phyloP scores from a whole-genome alignment of 2,113 vertebrate species.

The Ctenodactylus gundi region DNA sequence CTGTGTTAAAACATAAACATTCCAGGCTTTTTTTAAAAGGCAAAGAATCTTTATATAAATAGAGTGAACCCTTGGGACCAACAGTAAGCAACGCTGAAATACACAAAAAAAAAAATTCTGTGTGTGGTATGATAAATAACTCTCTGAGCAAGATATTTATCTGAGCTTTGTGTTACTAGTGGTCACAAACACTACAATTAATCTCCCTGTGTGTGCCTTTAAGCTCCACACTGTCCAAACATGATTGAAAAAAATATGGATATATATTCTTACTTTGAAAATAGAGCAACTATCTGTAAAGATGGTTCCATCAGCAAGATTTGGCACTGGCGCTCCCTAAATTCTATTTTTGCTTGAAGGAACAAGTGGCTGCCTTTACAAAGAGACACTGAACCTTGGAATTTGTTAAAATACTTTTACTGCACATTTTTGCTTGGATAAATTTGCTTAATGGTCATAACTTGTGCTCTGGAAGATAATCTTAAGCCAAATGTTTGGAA shows the following conservation, averaged over 20 bases:
- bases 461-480: conserved; percentile 35
- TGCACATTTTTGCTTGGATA: conserved; percentile 47
- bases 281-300: conserved; percentile 66
- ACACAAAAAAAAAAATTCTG: conserved; percentile 45
- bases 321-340: conserved; percentile 15
- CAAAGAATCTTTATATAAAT: conserved; percentile 66
- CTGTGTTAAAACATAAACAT: conserved; percentile 67
- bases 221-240: conserved; percentile 61
- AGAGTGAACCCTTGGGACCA: conserved; percentile 37
- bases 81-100: conserved; percentile 34
- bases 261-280: conserved; percentile 68
- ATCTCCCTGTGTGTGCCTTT: conserved; percentile 49
- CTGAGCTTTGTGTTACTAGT: conserved; percentile 17
- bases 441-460: conserved; percentile 58
- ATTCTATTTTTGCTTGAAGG: conserved; percentile 66
- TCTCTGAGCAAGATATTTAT: conserved; percentile 51
- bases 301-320: conserved; percentile 50
- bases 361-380: conserved; percentile 34
- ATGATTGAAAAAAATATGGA: conserved; percentile 47
- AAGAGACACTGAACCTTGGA: conserved; percentile 28
- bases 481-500: conserved; percentile 50
- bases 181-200: conserved; percentile 26
- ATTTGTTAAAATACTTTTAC: conserved; percentile 24
- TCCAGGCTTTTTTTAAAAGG: conserved; percentile 49
- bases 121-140: conserved; percentile 39